Conservation (phyloP, 2,888 invertebrate species). For the Icerya purchasi region DNA sequence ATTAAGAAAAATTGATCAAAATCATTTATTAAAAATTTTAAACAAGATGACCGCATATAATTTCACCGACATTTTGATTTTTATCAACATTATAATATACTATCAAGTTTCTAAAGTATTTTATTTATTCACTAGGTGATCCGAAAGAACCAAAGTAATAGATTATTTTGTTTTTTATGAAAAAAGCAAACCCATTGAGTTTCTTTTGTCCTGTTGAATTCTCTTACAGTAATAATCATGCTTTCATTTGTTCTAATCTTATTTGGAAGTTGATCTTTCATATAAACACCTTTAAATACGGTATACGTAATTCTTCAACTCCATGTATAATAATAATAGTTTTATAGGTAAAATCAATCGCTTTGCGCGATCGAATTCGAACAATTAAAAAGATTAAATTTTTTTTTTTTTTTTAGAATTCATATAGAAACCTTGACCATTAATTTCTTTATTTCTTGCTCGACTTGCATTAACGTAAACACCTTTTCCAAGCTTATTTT, state of each 20-base stretch:
- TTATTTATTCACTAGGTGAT: conserved; percentile 5
- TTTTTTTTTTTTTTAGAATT: too few species aligned
- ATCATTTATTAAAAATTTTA: not conserved
- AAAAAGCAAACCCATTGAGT: conserved; percentile 10
- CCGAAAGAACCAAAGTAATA: conserved; percentile 9
- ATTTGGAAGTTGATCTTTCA: conserved; percentile 9
- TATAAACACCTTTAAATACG: conserved; percentile 6
- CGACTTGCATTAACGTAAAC: too few species aligned
- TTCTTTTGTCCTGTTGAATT: not conserved
- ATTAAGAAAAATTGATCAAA: conserved; percentile 8
- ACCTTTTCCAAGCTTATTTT: too few species aligned
- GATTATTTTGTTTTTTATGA: conserved; percentile 3
- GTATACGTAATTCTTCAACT: conserved; percentile 1
- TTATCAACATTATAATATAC: not conserved
- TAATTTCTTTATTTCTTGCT: too few species aligned
- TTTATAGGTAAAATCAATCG: too few species aligned
- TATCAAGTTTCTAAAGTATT: not conserved
- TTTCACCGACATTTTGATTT: not conserved
- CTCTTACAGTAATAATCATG: conserved; percentile 1
- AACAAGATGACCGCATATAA: not conserved
- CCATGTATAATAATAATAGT: conserved; percentile 2
- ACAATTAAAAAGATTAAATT: too few species aligned
- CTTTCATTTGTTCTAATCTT: conserved; percentile 8
- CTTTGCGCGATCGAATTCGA: too few species aligned
- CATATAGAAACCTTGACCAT: too few species aligned